Percentiles rank a stretch among this genome's conserved stretches.
Evolutionary conservation across 37 sponge, comb jelly and placozoan genomes (phyloP).

Genomic region (Spongia lamella): DNA sequence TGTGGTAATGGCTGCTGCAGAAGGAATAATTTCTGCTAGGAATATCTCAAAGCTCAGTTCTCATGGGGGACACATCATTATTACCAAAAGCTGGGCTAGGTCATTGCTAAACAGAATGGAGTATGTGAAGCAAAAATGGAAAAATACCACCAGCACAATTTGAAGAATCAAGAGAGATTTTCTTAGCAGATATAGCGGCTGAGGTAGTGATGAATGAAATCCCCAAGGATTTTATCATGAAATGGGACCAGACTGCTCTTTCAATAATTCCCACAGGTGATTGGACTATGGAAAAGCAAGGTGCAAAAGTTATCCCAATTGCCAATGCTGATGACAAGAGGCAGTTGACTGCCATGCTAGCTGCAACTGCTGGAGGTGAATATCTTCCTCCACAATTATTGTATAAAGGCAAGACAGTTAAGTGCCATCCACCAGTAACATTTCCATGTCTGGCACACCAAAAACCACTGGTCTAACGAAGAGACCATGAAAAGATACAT

Average conservation of each 20-base stretch:
- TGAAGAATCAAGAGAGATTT: conserved; percentile 31
- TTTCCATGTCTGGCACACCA: conserved; percentile 49
- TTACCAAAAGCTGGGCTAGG: too few relatives aligned
- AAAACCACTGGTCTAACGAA: conserved; percentile 61
- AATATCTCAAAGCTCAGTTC: too few relatives aligned
- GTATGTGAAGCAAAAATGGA: too few relatives aligned
- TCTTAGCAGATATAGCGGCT: conserved; percentile 26
- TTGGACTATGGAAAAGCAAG: conserved; percentile 52
- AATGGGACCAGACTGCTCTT: conserved; percentile 58
- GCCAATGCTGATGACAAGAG: conserved; percentile 47
- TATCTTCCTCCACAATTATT: conserved; percentile 50
- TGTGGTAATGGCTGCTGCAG: too few relatives aligned
- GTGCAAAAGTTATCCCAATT: conserved; percentile 26
- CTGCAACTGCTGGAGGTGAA: conserved; percentile 29
- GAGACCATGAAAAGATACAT: conserved; percentile 51
- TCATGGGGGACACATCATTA: too few relatives aligned
- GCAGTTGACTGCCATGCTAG: conserved; percentile 52
- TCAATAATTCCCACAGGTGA: conserved; percentile 29
- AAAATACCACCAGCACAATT: conserved; percentile 26
- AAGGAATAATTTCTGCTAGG: too few relatives aligned
- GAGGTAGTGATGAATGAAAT: conserved; percentile 31
- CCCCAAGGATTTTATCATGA: conserved; percentile 30
- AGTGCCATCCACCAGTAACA: conserved; percentile 28
- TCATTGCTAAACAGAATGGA: too few relatives aligned
- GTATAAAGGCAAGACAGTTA: conserved; percentile 45